Evolutionary conservation across 2,113 vertebrate species (phyloP).

Genomic region (Craseonycteris thonglongyai): DNA sequence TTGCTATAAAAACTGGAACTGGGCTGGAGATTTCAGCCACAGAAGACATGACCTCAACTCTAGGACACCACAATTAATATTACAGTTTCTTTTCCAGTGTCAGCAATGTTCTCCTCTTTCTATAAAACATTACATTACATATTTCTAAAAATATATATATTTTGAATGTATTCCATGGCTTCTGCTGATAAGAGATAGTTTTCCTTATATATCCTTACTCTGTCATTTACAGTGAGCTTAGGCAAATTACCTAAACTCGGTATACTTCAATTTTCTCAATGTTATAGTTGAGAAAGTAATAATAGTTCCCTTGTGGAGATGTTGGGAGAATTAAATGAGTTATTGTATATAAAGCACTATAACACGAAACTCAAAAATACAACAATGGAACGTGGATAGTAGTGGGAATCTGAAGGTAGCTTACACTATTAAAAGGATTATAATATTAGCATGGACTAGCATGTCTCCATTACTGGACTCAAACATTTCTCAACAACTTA

Average conservation of each 20-base stretch:
- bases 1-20: background rate
- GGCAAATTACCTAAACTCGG: background rate
- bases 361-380: background rate
- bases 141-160: background rate
- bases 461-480: background rate
- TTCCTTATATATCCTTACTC: background rate
- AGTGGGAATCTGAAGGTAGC: background rate
- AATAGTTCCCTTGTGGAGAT: background rate
- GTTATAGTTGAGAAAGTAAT: background rate
- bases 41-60: background rate
- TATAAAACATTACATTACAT: background rate
- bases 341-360: background rate
- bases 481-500: background rate
- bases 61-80: background rate
- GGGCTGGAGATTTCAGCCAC: background rate
- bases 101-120: background rate
- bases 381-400: background rate
- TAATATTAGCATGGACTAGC: background rate
- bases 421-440: background rate
- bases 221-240: background rate
- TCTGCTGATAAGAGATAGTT: background rate
- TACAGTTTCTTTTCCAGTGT: background rate
- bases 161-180: background rate
- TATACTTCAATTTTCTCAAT: background rate
- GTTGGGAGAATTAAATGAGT: background rate